phyloP scores from a whole-genome alignment of 2,888 invertebrate species.

The Sturmia bella region DNA sequence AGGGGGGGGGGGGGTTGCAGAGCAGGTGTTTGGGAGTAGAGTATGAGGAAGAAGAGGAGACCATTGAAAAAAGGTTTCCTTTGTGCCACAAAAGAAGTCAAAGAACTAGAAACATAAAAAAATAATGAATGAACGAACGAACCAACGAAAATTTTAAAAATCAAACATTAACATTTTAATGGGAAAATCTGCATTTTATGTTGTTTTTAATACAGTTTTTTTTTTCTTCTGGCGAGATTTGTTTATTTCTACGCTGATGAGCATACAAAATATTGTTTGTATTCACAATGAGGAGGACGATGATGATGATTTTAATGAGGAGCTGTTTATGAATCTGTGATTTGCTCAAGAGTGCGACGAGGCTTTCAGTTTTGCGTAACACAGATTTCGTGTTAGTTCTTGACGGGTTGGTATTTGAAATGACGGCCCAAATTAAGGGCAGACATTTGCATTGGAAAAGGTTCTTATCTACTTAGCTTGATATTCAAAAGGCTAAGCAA shows the following conservation, averaged over 20 bases:
- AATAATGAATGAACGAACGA: conserved; percentile 27
- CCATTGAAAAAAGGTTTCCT: conserved; percentile 42
- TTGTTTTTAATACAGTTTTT: neutral
- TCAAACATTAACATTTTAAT: conserved; percentile 39
- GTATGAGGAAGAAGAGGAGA: neutral
- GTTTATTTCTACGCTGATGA: conserved; percentile 15
- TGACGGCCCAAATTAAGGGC: conserved; percentile 41
- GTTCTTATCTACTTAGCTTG: neutral
- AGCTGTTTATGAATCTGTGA: neutral
- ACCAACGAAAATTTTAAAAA: conserved; percentile 20
- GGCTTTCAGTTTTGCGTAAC: conserved; percentile 11
- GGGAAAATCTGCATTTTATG: conserved; percentile 31
- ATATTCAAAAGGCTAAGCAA: neutral
- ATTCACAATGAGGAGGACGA: neutral
- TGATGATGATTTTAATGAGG: conserved; percentile 2
- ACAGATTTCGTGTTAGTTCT: neutral
- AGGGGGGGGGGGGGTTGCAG: neutral
- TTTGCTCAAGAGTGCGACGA: too few relatives aligned
- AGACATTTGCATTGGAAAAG: conserved; percentile 46
- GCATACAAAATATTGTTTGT: neutral
- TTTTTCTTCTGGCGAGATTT: neutral
- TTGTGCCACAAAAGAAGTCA: conserved; percentile 56
- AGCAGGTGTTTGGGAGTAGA: neutral
- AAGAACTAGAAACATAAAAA: conserved; percentile 25
- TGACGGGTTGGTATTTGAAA: neutral